Evolutionary conservation across 2,888 invertebrate genomes (phyloP).

Genomic region (Sicus ferrugineus): DNA sequence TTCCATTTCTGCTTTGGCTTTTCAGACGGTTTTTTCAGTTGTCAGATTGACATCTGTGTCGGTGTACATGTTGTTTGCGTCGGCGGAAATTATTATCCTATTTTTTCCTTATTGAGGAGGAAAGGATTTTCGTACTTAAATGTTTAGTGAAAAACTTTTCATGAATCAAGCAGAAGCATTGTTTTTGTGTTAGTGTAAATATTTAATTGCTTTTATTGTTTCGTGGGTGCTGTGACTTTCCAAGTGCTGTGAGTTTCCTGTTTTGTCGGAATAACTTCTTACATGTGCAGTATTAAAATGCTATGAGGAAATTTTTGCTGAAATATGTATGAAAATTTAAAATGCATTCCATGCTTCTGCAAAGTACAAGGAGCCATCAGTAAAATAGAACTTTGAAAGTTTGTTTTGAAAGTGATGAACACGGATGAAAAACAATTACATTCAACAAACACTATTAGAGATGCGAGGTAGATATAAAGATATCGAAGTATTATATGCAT

Average conservation of each 20-base stretch:
- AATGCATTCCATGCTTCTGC: too few relatives aligned
- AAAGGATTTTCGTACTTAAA: background rate
- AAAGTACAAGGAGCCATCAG: too few relatives aligned
- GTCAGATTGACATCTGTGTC: constrained; percentile 45
- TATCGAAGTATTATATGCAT: too few relatives aligned
- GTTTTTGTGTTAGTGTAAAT: background rate
- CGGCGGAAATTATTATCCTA: constrained; percentile 8
- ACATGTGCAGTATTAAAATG: background rate
- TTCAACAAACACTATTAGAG: too few relatives aligned
- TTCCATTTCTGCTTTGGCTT: constrained; percentile 8
- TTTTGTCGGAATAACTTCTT: background rate
- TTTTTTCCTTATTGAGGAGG: background rate
- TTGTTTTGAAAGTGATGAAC: too few relatives aligned
- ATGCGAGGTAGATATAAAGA: too few relatives aligned
- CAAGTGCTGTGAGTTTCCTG: background rate
- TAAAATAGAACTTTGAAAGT: too few relatives aligned
- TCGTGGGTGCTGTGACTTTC: background rate
- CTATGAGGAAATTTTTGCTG: too few relatives aligned
- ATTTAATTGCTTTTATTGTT: background rate
- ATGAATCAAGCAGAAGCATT: background rate
- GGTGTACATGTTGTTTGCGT: constrained; percentile 25
- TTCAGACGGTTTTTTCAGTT: constrained; percentile 39
- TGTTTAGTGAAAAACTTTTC: background rate
- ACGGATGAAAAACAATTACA: too few relatives aligned
- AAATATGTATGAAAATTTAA: too few relatives aligned